These are phyloP conservation scores for Centruroides vittatus DNA, from an alignment of 1,140 invertebrate genomes.

Conservation along the genomic window DNA sequence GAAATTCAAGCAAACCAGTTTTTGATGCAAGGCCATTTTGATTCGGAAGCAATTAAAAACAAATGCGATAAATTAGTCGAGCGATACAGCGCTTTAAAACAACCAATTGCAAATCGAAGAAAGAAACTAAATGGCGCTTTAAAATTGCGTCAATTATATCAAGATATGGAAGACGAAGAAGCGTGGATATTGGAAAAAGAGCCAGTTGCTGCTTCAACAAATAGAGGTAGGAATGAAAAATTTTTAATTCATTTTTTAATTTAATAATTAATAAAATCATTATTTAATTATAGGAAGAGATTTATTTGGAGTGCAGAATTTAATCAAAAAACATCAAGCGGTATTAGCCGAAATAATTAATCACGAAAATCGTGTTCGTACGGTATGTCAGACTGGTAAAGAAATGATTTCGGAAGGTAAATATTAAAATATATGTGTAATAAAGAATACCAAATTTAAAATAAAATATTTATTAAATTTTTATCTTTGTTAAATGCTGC, in stretches of 20 bases:
- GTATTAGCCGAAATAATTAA: constrained; percentile 93
- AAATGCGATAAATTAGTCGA: constrained; percentile 42
- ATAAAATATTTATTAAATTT: no score
- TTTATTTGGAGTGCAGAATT: constrained; percentile 94
- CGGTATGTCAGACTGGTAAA: constrained; percentile 74
- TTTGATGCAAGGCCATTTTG: constrained; percentile 83
- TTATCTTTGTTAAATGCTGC: no score
- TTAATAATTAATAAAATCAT: neutral
- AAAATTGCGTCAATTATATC: constrained; percentile 81
- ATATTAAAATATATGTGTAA: no score
- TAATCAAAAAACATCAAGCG: constrained; percentile 98
- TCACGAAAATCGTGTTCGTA: constrained; percentile 79
- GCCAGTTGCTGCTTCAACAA: constrained; percentile 90
- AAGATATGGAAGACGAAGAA: constrained; percentile 95
- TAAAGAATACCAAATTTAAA: no score
- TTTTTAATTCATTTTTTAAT: neutral
- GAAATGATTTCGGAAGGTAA: constrained; percentile 64
- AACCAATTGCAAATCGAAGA: constrained; percentile 66
- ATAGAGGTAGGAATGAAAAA: constrained; percentile 48
- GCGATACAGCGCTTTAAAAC: constrained; percentile 47
- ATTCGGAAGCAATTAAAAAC: constrained; percentile 79
- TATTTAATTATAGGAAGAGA: constrained; percentile 44
- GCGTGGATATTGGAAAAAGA: constrained; percentile 99
- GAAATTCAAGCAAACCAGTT: constrained; percentile 74
- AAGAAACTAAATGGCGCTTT: constrained; percentile 80